Conservation (phyloP, 1,140 invertebrate species). For the Octopus sinensis region DNA sequence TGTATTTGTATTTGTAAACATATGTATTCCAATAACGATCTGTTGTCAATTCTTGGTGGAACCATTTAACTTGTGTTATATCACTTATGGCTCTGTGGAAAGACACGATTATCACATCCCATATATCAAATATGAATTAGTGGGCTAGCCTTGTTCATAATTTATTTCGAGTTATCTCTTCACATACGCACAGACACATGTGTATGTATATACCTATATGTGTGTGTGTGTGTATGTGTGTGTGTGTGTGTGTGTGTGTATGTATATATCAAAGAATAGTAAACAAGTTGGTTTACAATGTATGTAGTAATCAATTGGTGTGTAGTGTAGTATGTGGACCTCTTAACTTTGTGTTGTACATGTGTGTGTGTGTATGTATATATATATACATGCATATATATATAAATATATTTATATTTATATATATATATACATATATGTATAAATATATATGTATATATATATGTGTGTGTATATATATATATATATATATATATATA, state of each 20-base stretch:
- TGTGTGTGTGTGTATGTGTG: neutral
- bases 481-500: neutral
- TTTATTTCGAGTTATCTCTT: neutral
- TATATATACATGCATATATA: neutral
- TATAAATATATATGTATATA: neutral
- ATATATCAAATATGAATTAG: too few species aligned
- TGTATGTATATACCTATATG: neutral
- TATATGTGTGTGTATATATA: neutral
- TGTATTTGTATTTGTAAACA: neutral
- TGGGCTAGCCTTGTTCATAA: too few species aligned
- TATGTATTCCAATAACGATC: neutral
- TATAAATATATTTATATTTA: neutral
- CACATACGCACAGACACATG: neutral
- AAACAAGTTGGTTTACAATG: too few species aligned
- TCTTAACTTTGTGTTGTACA: neutral
- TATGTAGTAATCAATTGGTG: too few species aligned
- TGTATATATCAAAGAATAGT: neutral
- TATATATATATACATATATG: neutral
- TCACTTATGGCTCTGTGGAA: too few species aligned
- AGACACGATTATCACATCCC: too few species aligned
- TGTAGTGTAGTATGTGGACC: neutral
- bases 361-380: neutral
- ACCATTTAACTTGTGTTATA: too few species aligned
- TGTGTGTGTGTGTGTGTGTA: neutral
- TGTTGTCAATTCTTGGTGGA: too few species aligned